Conservation (phyloP, 2,797 vertebrate genomes). For the Zalophus californianus region DNA sequence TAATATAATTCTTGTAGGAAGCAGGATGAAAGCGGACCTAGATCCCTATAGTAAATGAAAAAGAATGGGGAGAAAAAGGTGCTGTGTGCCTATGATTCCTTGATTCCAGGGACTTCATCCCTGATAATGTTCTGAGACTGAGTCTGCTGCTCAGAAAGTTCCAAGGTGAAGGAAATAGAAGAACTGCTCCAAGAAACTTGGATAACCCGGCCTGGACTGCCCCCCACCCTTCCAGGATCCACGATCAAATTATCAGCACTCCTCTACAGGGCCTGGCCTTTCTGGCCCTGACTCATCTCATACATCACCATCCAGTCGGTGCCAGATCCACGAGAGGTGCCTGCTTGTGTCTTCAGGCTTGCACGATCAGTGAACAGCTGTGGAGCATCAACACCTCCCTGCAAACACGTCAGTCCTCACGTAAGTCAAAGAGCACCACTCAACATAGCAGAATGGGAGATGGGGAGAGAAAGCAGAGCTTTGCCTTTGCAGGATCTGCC, state of each 20-base stretch:
- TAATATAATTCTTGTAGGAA: constrained; percentile 25
- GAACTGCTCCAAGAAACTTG: background rate
- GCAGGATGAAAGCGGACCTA: background rate
- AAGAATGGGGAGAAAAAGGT: background rate
- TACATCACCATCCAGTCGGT: too few species aligned
- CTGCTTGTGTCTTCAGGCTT: background rate
- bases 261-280: background rate
- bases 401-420: background rate
- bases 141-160: background rate
- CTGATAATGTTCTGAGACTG: background rate
- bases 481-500: background rate
- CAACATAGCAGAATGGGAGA: background rate
- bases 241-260: background rate
- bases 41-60: background rate
- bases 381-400: background rate
- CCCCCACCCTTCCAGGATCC: background rate
- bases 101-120: background rate
- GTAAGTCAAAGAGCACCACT: background rate
- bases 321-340: background rate
- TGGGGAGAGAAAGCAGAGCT: background rate
- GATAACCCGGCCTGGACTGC: background rate
- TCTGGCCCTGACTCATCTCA: background rate
- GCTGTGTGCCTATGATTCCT: background rate
- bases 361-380: too few species aligned
- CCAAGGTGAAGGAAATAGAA: background rate